These are phyloP conservation scores for Choristoneura fumiferana DNA, from an alignment of 1,140 invertebrate genomes.

Conservation along the genomic window DNA sequence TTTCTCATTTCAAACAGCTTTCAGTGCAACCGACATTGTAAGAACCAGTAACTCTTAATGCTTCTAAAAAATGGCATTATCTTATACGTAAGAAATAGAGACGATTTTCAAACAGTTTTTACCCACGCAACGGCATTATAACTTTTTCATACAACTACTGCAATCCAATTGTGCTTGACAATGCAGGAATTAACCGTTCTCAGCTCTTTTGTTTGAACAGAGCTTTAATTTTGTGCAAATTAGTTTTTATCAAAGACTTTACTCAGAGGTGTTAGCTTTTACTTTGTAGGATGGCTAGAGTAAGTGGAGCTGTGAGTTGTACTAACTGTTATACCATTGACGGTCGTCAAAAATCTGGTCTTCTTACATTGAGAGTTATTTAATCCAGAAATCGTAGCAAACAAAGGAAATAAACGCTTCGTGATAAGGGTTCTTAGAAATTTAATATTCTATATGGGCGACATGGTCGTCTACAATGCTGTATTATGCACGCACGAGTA, in stretches of 20 bases:
- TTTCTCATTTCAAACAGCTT: slow-evolving; percentile 3
- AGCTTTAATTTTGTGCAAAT: slow-evolving; percentile 17
- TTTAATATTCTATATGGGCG: too few relatives aligned
- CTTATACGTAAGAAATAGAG: not conserved
- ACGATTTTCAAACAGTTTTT: not conserved
- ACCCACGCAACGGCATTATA: not conserved
- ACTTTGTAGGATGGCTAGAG: not conserved
- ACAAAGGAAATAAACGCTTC: too few relatives aligned
- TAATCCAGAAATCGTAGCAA: too few relatives aligned
- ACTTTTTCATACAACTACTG: slow-evolving; percentile 4
- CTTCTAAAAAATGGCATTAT: not conserved
- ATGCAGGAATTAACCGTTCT: slow-evolving; percentile 14
- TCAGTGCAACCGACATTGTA: slow-evolving; percentile 4
- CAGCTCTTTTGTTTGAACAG: slow-evolving; percentile 8
- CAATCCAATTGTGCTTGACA: slow-evolving; percentile 15
- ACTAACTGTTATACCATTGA: too few relatives aligned
- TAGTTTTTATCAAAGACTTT: slow-evolving; percentile 10
- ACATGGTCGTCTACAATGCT: too few relatives aligned
- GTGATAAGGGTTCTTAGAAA: too few relatives aligned
- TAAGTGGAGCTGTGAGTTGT: too few relatives aligned
- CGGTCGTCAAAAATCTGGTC: too few relatives aligned
- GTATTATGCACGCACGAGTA: too few relatives aligned
- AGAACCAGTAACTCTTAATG: not conserved
- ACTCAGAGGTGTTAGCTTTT: not conserved
- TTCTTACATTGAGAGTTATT: too few relatives aligned